These are phyloP conservation scores for Turritopsis dohrnii DNA, from an alignment of 30 jellyfish, hydroid and myxozoan species.

Conservation along the genomic window DNA sequence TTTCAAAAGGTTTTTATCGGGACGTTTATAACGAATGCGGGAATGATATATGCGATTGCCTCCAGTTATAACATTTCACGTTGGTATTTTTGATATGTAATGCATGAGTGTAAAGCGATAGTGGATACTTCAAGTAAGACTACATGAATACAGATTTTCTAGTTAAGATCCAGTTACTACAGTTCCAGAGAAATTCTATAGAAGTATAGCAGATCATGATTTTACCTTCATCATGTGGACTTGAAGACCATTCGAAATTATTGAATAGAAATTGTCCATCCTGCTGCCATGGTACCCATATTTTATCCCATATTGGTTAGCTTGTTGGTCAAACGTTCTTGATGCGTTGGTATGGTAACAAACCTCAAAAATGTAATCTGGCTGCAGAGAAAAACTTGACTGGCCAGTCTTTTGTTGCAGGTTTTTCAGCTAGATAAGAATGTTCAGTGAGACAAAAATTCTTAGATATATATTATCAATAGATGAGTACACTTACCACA, in stretches of 20 bases:
- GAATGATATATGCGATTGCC: too few relatives aligned
- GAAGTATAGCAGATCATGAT: neutral
- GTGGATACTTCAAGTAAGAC: too few relatives aligned
- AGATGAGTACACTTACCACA: slow-evolving; percentile 26
- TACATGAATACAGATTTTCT: neutral
- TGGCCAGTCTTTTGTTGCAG: slow-evolving; percentile 55
- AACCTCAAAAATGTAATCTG: slow-evolving; percentile 74
- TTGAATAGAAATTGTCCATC: slow-evolving; percentile 77
- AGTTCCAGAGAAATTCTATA: neutral
- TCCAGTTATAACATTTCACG: too few relatives aligned
- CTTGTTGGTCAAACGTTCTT: slow-evolving; percentile 47
- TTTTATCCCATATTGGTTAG: slow-evolving; percentile 43
- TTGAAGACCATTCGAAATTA: slow-evolving; percentile 73
- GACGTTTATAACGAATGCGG: too few relatives aligned
- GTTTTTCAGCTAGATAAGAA: slow-evolving; percentile 42
- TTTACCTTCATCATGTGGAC: slow-evolving; percentile 87
- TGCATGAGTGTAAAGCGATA: too few relatives aligned
- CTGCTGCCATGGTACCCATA: slow-evolving; percentile 94
- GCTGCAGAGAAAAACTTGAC: slow-evolving; percentile 60
- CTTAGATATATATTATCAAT: neutral
- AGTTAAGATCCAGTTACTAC: neutral
- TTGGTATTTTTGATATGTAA: too few relatives aligned
- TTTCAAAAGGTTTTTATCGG: too few relatives aligned
- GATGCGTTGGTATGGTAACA: slow-evolving; percentile 44
- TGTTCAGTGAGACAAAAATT: too few relatives aligned